Conservation (phyloP, 2,888 invertebrate genomes). For the Formica aserva region DNA sequence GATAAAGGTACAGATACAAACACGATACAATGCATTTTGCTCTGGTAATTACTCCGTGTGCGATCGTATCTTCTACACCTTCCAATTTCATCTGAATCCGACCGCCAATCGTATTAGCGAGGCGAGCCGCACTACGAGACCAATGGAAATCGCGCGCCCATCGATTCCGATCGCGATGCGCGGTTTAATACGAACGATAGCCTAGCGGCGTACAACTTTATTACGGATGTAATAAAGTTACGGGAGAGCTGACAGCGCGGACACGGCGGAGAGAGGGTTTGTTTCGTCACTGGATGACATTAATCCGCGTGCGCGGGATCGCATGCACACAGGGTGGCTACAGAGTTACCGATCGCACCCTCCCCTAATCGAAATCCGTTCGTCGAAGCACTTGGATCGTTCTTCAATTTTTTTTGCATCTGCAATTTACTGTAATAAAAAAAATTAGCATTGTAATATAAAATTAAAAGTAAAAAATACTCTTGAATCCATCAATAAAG, state of each 20-base stretch:
- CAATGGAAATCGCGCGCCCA: conserved; percentile 52
- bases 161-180: conserved; percentile 51
- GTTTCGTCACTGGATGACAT: conserved; percentile 43
- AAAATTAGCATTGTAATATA: neutral
- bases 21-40: conserved; percentile 28
- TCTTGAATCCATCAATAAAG: too few relatives aligned
- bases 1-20: conserved; percentile 34
- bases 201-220: conserved; percentile 55
- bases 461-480: neutral
- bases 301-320: conserved; percentile 34
- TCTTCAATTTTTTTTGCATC: neutral
- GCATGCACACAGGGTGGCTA: conserved; percentile 25
- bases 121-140: conserved; percentile 46
- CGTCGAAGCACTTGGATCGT: neutral
- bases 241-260: conserved; percentile 49
- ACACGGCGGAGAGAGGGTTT: conserved; percentile 21
- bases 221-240: conserved; percentile 54
- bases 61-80: conserved; percentile 53
- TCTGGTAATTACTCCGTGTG: conserved; percentile 36
- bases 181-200: conserved; percentile 56
- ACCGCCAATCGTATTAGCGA: conserved; percentile 53
- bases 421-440: neutral
- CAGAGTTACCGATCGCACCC: conserved; percentile 30
- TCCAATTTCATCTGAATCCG: conserved; percentile 54
- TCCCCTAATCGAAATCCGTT: neutral